Base-by-base conservation (phyloP, 2,888 invertebrate genomes). In the Xylota sylvarum region DNA sequence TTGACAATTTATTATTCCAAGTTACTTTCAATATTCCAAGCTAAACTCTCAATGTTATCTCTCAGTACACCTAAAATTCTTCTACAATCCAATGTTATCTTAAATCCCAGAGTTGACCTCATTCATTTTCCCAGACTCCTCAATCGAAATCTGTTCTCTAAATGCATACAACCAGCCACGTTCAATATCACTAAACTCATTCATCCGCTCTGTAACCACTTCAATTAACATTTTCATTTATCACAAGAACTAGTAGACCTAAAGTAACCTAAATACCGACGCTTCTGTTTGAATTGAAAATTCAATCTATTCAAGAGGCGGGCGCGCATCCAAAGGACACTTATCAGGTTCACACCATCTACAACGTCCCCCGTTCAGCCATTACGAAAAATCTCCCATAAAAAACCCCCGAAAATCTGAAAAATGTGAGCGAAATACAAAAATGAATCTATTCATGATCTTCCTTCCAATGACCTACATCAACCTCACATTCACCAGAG, bases 321-420 rank as follows among this genome's bases (percentile, higher is more conserved):
- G 23, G 6, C 48, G 52, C 35, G 60, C 72, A 30, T 67, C 60
- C 37, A 46, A 65, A 78, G 78, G 67, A 77, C 58, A 60, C 83
- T 83, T 83, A 78, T 78, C 78, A 62, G 43, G 55, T 69, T 69
- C 70, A 60, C 62, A 78, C 69, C 52, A 30, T 23, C 23, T 3
- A 23, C 23, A 62, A 40, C 14, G 35, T 32, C 62, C 43, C 37
- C 70, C 23, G 7, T 52, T 12, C 35, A 27, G 30, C 65, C 58
- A 80, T 65, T 73, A 80, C 43, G 48, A 17, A 23, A 67, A 55
- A 52, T 3, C 3, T 3, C 43, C 55, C 50, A 74, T 69, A 74
- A 70, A 74, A 70, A 23, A 23, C 69, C 70, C 60, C 69, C 12
- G 5, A 12, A 27, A 55, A 55, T 30, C 6, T 10, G 17, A 40